phyloP scores from a whole-genome alignment of 1,140 invertebrate species.

The Aphis gossypii region DNA sequence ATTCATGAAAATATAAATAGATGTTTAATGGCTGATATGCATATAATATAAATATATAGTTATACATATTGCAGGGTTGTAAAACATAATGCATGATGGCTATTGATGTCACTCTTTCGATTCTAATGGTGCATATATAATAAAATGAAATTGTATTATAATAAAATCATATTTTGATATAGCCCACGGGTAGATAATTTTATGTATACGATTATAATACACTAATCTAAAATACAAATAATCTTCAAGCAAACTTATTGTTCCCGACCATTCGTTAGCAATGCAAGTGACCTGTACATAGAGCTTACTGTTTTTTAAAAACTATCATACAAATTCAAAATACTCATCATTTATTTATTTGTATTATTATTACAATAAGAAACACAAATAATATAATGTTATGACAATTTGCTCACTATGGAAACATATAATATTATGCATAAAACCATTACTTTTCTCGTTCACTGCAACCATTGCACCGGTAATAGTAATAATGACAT shows the following conservation, averaged over 20 bases:
- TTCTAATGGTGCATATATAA: background rate
- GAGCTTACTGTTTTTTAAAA: background rate
- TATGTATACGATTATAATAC: background rate
- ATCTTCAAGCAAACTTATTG: background rate
- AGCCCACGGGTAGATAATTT: background rate
- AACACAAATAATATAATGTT: background rate
- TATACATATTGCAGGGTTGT: background rate
- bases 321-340: background rate
- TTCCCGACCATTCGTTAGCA: background rate
- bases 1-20: background rate
- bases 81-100: background rate
- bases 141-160: background rate
- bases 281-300: background rate
- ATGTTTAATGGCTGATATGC: background rate
- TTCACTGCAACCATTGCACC: background rate
- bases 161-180: background rate
- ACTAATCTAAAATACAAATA: conserved; percentile 5
- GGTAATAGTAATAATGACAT: background rate
- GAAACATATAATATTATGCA: background rate
- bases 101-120: background rate
- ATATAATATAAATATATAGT: background rate
- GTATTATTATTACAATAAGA: background rate
- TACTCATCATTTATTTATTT: background rate
- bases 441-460: conserved; percentile 34
- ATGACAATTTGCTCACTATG: conserved; percentile 28